Conservation (phyloP, 2,797 vertebrate species). For the Hapalemur alaotrensis region DNA sequence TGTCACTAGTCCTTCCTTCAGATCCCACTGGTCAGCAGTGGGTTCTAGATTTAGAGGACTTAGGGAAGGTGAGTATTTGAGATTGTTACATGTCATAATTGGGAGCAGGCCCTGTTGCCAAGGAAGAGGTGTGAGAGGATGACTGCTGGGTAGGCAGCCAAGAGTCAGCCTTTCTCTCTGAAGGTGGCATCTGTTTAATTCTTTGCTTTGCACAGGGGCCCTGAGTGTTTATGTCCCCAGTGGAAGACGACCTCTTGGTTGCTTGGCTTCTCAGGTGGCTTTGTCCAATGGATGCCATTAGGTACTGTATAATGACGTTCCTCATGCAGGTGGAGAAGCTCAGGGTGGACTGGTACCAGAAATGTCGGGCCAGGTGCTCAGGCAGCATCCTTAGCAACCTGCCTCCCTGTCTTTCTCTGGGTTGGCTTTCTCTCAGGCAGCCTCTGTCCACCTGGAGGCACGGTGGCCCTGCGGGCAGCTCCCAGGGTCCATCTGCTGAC, state of each 20-base stretch:
- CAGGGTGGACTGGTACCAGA: accelerated
- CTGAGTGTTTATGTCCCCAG: too few species aligned
- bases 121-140: accelerated
- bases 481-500: accelerated
- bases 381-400: accelerated
- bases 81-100: not conserved
- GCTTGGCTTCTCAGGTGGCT: too few species aligned
- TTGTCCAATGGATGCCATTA: accelerated
- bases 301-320: too few species aligned
- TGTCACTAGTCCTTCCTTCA: not conserved
- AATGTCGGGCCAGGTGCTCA: not conserved
- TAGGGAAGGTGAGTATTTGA: too few species aligned
- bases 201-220: not conserved
- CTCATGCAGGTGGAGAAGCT: accelerated
- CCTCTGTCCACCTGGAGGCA: not conserved
- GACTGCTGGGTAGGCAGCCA: accelerated
- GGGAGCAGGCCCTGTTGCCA: not conserved
- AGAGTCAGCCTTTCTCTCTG: not conserved
- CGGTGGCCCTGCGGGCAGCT: not conserved
- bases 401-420: not conserved
- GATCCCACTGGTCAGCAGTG: not conserved
- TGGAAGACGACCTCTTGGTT: not conserved
- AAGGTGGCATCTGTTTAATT: not conserved
- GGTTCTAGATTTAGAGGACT: not conserved
- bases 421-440: not conserved